Percentiles rank a stretch among this genome's conserved stretches.
Evolutionary conservation across 2,888 invertebrate species (phyloP).

Genomic region (Smittia sp.): DNA sequence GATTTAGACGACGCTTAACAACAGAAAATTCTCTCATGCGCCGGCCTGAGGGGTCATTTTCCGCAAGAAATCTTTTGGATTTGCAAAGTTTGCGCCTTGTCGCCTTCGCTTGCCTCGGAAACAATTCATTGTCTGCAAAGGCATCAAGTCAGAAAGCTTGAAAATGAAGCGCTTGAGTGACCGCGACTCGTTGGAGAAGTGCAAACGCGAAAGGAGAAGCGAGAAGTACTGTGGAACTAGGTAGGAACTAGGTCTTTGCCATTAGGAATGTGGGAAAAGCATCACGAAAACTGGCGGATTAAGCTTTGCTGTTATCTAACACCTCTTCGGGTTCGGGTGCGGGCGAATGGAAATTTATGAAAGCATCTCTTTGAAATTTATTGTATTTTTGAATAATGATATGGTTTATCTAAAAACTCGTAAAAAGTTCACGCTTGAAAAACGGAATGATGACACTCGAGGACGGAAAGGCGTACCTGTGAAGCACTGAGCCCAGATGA

Average conservation of each 20-base stretch:
- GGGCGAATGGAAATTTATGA: slow-evolving; percentile 16
- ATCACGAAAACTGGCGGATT: slow-evolving; percentile 27
- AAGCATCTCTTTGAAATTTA: slow-evolving; percentile 22
- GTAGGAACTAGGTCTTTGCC: neutral
- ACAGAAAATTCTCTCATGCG: slow-evolving; percentile 4
- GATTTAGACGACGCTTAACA: slow-evolving; percentile 21
- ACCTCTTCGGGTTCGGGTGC: neutral
- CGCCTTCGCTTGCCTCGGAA: neutral
- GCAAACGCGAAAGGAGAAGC: neutral
- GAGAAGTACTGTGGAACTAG: neutral
- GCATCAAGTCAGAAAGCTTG: neutral
- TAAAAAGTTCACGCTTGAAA: neutral
- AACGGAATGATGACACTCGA: neutral
- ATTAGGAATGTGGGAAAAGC: neutral
- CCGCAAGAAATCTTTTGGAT: neutral
- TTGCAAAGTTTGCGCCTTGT: neutral
- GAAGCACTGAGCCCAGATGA: neutral
- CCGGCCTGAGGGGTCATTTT: slow-evolving; percentile 2
- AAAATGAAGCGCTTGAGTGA: slow-evolving; percentile 9
- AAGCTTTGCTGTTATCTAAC: slow-evolving; percentile 14
- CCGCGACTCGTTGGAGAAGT: neutral
- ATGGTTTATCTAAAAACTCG: slow-evolving; percentile 13
- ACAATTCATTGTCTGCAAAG: no score
- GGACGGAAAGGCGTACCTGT: neutral
- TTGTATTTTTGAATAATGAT: slow-evolving; percentile 31